Evolutionary conservation across 2,888 invertebrate species (phyloP).

Genomic region (Nomada ruficornis): DNA sequence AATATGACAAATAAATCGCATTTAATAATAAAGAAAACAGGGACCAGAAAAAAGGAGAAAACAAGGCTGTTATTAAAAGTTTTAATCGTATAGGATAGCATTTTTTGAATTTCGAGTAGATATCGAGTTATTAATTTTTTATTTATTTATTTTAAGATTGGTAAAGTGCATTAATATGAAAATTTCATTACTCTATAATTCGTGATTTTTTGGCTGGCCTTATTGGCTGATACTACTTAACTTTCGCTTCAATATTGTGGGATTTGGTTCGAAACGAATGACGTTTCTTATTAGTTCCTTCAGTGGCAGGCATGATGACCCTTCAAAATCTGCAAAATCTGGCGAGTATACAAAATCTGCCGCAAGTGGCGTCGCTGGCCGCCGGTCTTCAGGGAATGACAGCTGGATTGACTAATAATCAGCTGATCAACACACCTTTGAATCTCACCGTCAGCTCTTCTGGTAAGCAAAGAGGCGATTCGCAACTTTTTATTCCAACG

Average conservation of each 20-base stretch:
- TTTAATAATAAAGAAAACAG: too few species aligned
- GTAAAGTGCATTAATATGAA: too few species aligned
- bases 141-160: too few species aligned
- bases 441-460: conserved; percentile 91
- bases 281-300: conserved; percentile 54
- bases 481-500: too few species aligned
- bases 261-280: neutral
- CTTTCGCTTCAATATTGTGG: neutral
- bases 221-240: neutral
- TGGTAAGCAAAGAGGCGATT: conserved; percentile 76
- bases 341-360: conserved; percentile 89
- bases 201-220: too few species aligned
- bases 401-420: conserved; percentile 85
- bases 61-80: too few species aligned
- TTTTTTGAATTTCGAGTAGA: too few species aligned
- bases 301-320: conserved; percentile 91
- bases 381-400: conserved; percentile 88
- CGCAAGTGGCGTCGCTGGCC: conserved; percentile 87
- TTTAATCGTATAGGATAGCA: too few species aligned
- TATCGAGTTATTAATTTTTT: too few species aligned
- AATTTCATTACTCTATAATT: too few species aligned
- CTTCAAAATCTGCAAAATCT: conserved; percentile 92
- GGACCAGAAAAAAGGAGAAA: too few species aligned
- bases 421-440: conserved; percentile 92
- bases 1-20: neutral